Conservation (phyloP, 1,140 invertebrate genomes). For the Zaprionus taronus region DNA sequence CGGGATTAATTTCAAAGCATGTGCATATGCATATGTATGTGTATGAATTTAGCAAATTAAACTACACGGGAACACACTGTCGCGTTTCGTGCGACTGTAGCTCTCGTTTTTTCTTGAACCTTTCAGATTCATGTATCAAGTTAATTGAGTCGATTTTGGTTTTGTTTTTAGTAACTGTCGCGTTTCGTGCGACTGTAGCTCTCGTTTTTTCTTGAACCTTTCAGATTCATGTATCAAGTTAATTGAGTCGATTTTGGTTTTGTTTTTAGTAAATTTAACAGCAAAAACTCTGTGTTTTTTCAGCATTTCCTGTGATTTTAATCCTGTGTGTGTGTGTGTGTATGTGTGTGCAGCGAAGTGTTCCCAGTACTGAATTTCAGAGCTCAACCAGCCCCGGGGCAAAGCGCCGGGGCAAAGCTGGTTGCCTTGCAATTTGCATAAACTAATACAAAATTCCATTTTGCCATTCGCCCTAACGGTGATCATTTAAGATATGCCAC, state of each 20-base stretch:
- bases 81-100: too few relatives aligned
- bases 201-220: too few relatives aligned
- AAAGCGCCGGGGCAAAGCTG: conserved; percentile 36
- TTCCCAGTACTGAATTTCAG: conserved; percentile 15
- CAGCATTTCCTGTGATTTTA: background rate
- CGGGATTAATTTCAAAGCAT: too few relatives aligned
- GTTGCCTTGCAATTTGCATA: conserved; percentile 33
- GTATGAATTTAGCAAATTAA: too few relatives aligned
- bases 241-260: background rate
- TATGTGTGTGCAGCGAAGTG: background rate
- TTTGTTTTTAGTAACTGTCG: too few relatives aligned
- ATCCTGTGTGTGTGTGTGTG: background rate
- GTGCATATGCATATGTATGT: too few relatives aligned
- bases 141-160: too few relatives aligned
- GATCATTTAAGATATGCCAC: conserved; percentile 65
- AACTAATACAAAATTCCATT: conserved; percentile 50
- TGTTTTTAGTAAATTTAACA: background rate
- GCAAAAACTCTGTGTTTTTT: background rate
- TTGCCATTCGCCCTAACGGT: conserved; percentile 32
- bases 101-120: too few relatives aligned
- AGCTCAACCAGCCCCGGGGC: conserved; percentile 8
- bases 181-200: too few relatives aligned
- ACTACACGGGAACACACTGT: too few relatives aligned
- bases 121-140: too few relatives aligned
- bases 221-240: background rate